Base-by-base conservation (phyloP, 2,888 invertebrate species). In the Autographa gamma region DNA sequence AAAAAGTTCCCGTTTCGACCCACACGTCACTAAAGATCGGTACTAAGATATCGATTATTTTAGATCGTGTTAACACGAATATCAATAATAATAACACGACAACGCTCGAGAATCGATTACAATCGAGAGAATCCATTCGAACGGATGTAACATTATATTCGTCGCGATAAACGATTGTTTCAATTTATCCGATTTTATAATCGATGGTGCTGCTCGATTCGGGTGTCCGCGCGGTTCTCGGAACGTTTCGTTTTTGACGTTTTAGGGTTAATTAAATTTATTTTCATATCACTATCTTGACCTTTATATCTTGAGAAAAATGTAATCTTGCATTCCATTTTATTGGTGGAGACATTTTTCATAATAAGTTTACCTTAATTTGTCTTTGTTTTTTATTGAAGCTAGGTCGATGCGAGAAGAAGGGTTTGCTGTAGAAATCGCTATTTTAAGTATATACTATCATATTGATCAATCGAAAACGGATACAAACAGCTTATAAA, bases 91-190 rank as follows among this genome's bases (percentile, higher is more conserved):
- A 84, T 83, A 84, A 84, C 83, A 84, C 85, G 81, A 81, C 80
- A 81, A 79, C 80, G 83, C 81, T 79, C 82, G 86, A 74, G 86
- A 85, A 86, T 86, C 86, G 89, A 89, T 89, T 83, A 86, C 86
- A 84, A 89, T 88, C 88, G 82, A 76, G 73, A 73, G 77, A 79
- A 73, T 74, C 76, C 73, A 80, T 68, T 83, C 74, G 73, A 77
- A 77, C 63, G 82, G 73, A 83, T 86, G 89, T 87, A 88, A 89
- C 86, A 85, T 88, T 87, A 88, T 85, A 88, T 85, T 85, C 82
- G 83, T 81, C 84, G 84, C 85, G 85, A 86, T 86, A 82, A 84
- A 77, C 86, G 81, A 86, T 84, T 87, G 84, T 82, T 84, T 86
- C 85, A 82, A 85, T 84, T 84, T 84, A 83, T 85, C 85, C 82